Base-by-base conservation (phyloP, 1,140 invertebrate species). In the Atopsyche davidsoni region DNA sequence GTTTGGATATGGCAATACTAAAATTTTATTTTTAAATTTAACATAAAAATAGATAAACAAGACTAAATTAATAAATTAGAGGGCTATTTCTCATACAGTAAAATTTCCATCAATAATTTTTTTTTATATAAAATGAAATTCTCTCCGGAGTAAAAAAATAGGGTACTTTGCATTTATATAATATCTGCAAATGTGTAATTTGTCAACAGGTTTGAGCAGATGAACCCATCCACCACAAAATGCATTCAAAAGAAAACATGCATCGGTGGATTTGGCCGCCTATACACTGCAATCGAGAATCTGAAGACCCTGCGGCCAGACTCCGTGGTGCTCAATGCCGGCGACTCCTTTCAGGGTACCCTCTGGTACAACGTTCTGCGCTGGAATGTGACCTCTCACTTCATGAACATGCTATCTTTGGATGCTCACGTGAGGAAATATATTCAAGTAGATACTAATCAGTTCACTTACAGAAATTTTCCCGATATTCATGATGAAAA, bases 291-390 rank as follows among this genome's bases (percentile, higher is more conserved):
- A 1, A 71, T 84, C 10, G 69, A 69, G 14, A 61, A 75, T 24
- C 64, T 80, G 55, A 70, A 45, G 66, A 82, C 57, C 62, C 75
- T 51, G 62, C 76, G 55, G 69, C 83, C 62, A 0, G 79, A 86
- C 59, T 76, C 82, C 0, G 66, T 92, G 40, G 76, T 87, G 24
- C 68, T 92, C 3, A 89, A 91, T 64, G 89, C 81, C 0, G 89
- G 89, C 1, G 90, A 92, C 65, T 86, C 85, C 62, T 92, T 83
- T 62, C 87, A 91, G 64, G 90, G 89, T 1, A 91, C 88, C 1
- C 70, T 90, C 1, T 92, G 86, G 85, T 92, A 90, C 65, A 85
- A 84, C 51, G 63, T 88, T 14, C 78, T 83, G 48, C 76, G 80
- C 51, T 89, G 86, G 79, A 82, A 83, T 53, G 82, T 82, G 1